Evolutionary conservation across 2,113 vertebrate genomes (phyloP).

Genomic region (Corythornis cristatus): DNA sequence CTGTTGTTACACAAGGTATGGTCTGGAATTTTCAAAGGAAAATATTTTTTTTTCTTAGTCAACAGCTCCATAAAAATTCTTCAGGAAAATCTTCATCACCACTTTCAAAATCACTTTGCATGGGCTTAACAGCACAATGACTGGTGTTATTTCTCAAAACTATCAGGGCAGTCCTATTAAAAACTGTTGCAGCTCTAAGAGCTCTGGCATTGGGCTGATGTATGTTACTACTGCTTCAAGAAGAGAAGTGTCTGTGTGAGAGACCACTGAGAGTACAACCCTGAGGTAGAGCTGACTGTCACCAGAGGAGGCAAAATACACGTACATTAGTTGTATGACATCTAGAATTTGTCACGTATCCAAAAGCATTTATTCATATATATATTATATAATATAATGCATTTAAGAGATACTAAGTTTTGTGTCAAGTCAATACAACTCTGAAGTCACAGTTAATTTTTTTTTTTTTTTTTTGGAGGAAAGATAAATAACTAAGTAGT

Average conservation of each 20-base stretch:
- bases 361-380: not conserved
- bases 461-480: not conserved
- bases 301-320: not conserved
- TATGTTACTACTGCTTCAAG: not conserved
- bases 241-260: not conserved
- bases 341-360: not conserved
- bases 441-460: not conserved
- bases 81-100: not conserved
- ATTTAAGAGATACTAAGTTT: not conserved
- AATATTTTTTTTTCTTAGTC: no score
- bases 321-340: not conserved
- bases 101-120: not conserved
- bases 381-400: no score
- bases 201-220: rapidly evolving
- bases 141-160: not conserved
- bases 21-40: not conserved
- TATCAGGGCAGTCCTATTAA: not conserved
- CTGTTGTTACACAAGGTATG: rapidly evolving
- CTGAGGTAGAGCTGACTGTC: not conserved
- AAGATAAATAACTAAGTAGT: not conserved
- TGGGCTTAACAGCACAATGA: not conserved
- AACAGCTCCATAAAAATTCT: rapidly evolving
- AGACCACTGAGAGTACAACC: not conserved
- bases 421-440: not conserved
- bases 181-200: rapidly evolving